These are phyloP conservation scores for Lophura nycthemera DNA, from an alignment of 2,113 vertebrate genomes.

Conservation along the genomic window DNA sequence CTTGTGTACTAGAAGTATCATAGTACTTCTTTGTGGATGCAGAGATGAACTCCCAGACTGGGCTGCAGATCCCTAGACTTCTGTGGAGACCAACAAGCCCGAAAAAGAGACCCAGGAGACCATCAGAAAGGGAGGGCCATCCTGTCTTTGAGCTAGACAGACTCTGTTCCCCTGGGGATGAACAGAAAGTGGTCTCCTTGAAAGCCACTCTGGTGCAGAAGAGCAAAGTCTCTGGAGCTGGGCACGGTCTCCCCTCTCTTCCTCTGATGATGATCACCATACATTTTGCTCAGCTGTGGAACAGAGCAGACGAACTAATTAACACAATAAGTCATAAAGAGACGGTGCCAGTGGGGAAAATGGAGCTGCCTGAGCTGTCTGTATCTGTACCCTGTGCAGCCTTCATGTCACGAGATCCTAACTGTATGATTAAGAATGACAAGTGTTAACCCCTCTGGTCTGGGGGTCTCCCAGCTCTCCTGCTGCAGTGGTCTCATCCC, in stretches of 20 bases:
- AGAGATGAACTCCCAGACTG: neutral
- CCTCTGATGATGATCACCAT: neutral
- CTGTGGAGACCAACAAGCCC: neutral
- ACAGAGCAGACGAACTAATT: neutral
- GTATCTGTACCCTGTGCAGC: neutral
- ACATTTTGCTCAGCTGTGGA: rapidly evolving
- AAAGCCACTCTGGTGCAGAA: neutral
- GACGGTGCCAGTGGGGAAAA: constrained; percentile 22
- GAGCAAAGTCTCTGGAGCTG: rapidly evolving
- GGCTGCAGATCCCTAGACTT: neutral
- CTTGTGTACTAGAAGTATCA: too few species aligned
- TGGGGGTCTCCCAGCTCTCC: neutral
- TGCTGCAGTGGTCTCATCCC: neutral
- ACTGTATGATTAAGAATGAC: constrained; percentile 37
- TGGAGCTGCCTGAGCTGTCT: neutral
- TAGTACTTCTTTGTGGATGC: too few species aligned
- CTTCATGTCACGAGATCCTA: neutral
- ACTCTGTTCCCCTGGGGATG: neutral
- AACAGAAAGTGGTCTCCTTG: neutral
- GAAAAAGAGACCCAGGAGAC: neutral
- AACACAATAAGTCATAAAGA: constrained; percentile 4
- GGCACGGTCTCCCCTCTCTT: neutral
- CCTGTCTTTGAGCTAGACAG: neutral
- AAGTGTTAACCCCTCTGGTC: neutral
- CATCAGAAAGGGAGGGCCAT: neutral